Percentiles rank a stretch among this genome's conserved stretches.
Evolutionary conservation across 1,140 invertebrate genomes (phyloP).

Genomic region (Ephestia elutella): DNA sequence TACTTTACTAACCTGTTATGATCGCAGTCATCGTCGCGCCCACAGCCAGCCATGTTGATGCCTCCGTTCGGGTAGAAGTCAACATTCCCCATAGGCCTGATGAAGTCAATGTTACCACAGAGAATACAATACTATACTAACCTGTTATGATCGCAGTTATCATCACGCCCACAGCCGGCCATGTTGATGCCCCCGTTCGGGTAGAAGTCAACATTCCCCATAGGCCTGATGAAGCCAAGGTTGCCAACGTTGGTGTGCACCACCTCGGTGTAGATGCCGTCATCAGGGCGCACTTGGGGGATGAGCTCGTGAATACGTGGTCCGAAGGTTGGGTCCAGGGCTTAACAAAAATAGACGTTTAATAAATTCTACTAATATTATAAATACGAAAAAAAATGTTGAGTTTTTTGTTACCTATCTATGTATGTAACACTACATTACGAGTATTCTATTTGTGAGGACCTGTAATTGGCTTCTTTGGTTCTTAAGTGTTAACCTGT

Average conservation of each 20-base stretch:
- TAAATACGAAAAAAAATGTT: too few species aligned
- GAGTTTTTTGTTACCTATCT: too few species aligned
- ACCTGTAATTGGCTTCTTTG: too few species aligned
- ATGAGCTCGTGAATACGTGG: slow-evolving; percentile 34
- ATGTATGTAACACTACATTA: too few species aligned
- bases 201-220: slow-evolving; percentile 75
- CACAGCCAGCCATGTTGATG: slow-evolving; percentile 35
- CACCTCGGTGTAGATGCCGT: slow-evolving; percentile 67
- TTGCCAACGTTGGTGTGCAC: slow-evolving; percentile 64
- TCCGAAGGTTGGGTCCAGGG: slow-evolving; percentile 68
- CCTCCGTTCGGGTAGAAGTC: slow-evolving; percentile 77
- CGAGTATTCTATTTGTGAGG: too few species aligned
- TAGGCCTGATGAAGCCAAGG: slow-evolving; percentile 28
- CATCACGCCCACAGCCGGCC: slow-evolving; percentile 31
- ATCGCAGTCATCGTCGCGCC: slow-evolving; percentile 7
- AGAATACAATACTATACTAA: too few species aligned
- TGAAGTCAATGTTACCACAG: slow-evolving; percentile 32
- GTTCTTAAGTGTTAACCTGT: too few species aligned
- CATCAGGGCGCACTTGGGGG: slow-evolving; percentile 60
- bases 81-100: slow-evolving; percentile 49
- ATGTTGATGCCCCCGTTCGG: slow-evolving; percentile 69
- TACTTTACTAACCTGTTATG: slow-evolving; percentile 10
- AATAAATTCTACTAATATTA: too few species aligned
- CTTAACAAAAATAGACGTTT: slow-evolving; percentile 25
- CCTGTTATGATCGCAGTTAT: slow-evolving; percentile 11